A percentile compares a stretch with the other conserved stretches of the same genome.
phyloP scores from a whole-genome alignment of 2,888 invertebrate genomes.

The Eilema sororculum region DNA sequence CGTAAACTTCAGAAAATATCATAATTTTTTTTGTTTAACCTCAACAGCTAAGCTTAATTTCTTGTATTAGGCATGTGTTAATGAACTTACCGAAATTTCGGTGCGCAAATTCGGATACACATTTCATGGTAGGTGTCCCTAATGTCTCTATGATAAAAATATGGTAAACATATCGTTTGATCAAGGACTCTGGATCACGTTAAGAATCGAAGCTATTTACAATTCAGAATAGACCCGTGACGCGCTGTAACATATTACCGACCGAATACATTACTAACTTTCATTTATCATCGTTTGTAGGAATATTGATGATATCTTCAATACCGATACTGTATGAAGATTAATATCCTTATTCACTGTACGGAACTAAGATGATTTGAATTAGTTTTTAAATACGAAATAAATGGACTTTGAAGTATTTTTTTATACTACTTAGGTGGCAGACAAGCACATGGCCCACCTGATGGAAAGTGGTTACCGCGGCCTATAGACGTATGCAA shows the following conservation, averaged over 20 bases:
- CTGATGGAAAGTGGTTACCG: too few relatives aligned
- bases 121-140: background rate
- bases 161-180: background rate
- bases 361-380: background rate
- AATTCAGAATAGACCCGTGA: slow-evolving; percentile 2
- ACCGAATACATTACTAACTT: slow-evolving; percentile 12
- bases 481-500: too few relatives aligned
- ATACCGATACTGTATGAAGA: slow-evolving; percentile 14
- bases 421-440: too few relatives aligned
- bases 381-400: background rate
- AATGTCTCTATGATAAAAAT: background rate
- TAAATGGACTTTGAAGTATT: background rate
- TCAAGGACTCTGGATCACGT: background rate
- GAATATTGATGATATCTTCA: slow-evolving; percentile 33
- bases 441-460: too few relatives aligned
- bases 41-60: too few relatives aligned
- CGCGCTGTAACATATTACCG: slow-evolving; percentile 18
- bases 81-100: background rate
- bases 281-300: slow-evolving; percentile 29
- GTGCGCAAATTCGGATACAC: background rate
- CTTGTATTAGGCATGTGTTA: too few relatives aligned
- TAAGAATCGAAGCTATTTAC: background rate
- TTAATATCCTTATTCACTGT: slow-evolving; percentile 7
- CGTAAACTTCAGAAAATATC: too few relatives aligned
- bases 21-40: too few relatives aligned